Conservation (phyloP, 2,888 invertebrate species). For the Eupithecia inturbata region DNA sequence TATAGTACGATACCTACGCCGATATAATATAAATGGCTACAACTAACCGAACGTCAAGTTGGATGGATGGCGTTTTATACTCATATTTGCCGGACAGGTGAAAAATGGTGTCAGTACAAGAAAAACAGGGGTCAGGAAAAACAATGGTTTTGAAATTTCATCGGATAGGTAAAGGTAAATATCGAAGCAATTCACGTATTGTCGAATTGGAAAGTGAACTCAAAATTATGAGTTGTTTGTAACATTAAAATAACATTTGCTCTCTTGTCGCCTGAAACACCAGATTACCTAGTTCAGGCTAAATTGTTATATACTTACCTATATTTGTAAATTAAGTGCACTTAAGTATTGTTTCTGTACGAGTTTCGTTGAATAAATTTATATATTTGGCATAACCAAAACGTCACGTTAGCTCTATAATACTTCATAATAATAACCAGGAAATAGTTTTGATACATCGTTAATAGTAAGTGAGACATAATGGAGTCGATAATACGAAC, state of each 20-base stretch:
- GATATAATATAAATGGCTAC: too few relatives aligned
- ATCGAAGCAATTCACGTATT: neutral
- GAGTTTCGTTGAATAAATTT: neutral
- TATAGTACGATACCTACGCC: too few relatives aligned
- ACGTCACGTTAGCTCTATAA: neutral
- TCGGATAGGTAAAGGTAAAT: neutral
- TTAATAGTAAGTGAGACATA: slow-evolving; percentile 69
- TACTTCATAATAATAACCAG: slow-evolving; percentile 40
- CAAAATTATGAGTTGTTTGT: neutral
- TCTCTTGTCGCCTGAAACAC: too few relatives aligned
- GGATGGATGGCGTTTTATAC: neutral
- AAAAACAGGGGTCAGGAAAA: neutral
- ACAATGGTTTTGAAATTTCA: neutral
- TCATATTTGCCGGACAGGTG: neutral
- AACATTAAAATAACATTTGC: neutral
- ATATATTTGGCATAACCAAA: neutral
- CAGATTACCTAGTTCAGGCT: too few relatives aligned
- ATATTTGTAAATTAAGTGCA: too few relatives aligned
- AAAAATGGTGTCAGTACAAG: neutral
- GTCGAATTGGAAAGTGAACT: neutral
- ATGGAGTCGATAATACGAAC: slow-evolving; percentile 49
- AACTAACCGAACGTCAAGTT: neutral
- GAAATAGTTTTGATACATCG: slow-evolving; percentile 68
- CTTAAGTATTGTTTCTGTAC: neutral
- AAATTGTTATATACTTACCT: too few relatives aligned